Evolutionary conservation across 2,113 vertebrate genomes (phyloP).

Genomic region (Camelus bactrianus): DNA sequence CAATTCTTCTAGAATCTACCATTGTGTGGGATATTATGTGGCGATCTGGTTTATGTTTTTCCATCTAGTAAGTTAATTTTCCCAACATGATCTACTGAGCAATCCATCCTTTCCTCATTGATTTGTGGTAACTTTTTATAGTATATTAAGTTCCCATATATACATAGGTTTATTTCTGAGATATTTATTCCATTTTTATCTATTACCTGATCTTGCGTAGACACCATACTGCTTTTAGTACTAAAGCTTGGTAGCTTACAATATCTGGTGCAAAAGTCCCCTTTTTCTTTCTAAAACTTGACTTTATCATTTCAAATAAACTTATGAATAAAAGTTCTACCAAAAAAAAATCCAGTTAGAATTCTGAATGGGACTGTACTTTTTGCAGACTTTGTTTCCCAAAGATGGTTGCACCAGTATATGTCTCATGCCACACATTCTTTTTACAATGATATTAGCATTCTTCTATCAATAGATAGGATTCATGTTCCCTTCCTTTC

Average conservation of each 20-base stretch:
- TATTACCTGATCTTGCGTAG: neutral
- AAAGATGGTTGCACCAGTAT: neutral
- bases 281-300: constrained; percentile 10
- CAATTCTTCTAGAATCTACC: neutral
- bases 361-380: neutral
- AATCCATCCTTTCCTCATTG: neutral
- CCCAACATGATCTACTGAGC: neutral
- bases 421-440: neutral
- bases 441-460: neutral
- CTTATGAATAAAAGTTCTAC: constrained; percentile 38
- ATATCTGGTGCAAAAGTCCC: neutral
- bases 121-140: neutral
- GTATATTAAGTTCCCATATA: neutral
- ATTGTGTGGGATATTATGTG: neutral
- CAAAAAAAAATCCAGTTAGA: constrained; percentile 8
- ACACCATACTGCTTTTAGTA: neutral
- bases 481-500: neutral
- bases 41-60: neutral
- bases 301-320: constrained; percentile 41
- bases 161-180: neutral
- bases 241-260: neutral
- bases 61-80: neutral
- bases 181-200: neutral
- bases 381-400: constrained; percentile 17
- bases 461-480: neutral